Conservation (phyloP, 2,888 invertebrate species). For the Tipula vernalis region DNA sequence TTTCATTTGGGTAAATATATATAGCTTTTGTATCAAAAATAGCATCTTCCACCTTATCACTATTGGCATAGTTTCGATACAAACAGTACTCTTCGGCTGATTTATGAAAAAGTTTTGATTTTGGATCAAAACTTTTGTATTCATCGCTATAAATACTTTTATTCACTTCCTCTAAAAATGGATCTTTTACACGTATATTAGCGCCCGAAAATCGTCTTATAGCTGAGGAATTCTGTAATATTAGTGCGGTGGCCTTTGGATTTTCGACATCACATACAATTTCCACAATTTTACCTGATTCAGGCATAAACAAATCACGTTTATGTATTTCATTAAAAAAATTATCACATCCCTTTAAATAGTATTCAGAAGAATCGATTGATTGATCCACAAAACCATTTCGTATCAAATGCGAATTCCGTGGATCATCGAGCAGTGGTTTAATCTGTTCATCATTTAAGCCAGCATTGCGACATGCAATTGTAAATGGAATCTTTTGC, state of each 20-base stretch:
- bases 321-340: not conserved
- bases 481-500: not conserved
- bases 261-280: not conserved
- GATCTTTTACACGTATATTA: not conserved
- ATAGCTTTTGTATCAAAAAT: not conserved
- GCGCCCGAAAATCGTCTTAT: not conserved
- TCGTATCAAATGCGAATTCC: not conserved
- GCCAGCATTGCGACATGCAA: not conserved
- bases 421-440: not conserved
- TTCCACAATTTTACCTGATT: not conserved
- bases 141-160: constrained; percentile 7
- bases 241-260: not conserved
- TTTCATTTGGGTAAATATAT: not conserved
- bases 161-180: not conserved
- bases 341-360: not conserved
- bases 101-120: not conserved
- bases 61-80: not conserved
- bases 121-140: not conserved
- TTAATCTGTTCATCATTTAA: not conserved
- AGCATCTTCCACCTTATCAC: not conserved
- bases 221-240: not conserved
- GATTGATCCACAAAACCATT: not conserved
- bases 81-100: not conserved
- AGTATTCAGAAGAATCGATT: not conserved
- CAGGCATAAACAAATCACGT: not conserved